These are phyloP conservation scores for Falcaria lacertinaria DNA, from an alignment of 2,888 invertebrate species.

Conservation along the genomic window DNA sequence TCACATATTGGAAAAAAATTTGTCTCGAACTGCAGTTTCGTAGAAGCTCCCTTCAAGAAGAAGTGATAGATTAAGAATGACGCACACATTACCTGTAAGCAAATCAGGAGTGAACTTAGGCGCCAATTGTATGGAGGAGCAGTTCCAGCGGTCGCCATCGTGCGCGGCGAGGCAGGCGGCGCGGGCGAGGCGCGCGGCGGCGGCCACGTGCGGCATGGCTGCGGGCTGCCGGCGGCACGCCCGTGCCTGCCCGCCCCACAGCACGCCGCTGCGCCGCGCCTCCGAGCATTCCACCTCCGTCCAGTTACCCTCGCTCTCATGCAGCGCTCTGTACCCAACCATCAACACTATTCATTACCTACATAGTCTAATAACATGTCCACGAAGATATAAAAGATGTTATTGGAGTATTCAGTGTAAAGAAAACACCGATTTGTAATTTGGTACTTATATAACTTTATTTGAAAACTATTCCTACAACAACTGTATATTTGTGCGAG, in stretches of 20 bases:
- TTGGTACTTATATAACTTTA: background rate
- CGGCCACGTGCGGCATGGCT: slow-evolving; percentile 87
- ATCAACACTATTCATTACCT: background rate
- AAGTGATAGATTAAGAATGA: background rate
- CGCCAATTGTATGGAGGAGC: slow-evolving; percentile 85
- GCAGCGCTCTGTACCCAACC: slow-evolving; percentile 46
- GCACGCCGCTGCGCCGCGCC: slow-evolving; percentile 68
- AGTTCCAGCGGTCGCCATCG: slow-evolving; percentile 89
- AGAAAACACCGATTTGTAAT: background rate
- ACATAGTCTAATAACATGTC: no score
- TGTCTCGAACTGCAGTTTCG: no score
- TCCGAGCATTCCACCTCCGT: slow-evolving; percentile 63
- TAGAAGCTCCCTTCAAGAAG: no score
- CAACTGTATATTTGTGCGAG: no score
- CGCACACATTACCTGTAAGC: slow-evolving; percentile 82
- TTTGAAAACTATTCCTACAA: background rate
- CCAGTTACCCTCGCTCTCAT: slow-evolving; percentile 71
- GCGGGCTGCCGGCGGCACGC: slow-evolving; percentile 83
- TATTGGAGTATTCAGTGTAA: no score
- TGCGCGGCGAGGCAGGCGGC: slow-evolving; percentile 86
- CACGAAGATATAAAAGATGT: no score
- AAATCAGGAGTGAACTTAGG: slow-evolving; percentile 88
- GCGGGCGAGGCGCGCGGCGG: slow-evolving; percentile 84
- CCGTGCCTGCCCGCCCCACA: slow-evolving; percentile 82
- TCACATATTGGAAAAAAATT: no score